Evolutionary conservation across 2,113 vertebrate species (phyloP), one percentile per base, ranked within the genome.

Genomic region (Gambusia affinis): DNA sequence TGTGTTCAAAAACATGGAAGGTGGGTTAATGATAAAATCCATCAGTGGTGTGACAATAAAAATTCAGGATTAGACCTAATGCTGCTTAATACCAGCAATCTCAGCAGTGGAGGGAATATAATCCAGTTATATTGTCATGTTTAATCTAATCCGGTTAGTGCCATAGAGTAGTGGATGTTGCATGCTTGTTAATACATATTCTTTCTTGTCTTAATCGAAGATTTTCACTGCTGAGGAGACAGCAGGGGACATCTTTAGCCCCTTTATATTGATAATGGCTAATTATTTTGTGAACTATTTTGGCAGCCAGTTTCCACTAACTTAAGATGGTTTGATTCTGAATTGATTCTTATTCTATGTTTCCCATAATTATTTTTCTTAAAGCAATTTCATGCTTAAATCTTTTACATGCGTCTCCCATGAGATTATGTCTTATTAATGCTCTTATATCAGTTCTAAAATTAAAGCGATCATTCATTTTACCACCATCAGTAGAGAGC

Each of bases 31-130:
- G 35, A 72, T 4, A n/a, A 15, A 33, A 64, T 15, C 28, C 65
- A 70, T 81, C 73, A 42, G 64, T 4, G 24, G 30, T 37, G 67
- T 33, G 70, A 82, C 73, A 83, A 80, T 76, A 65, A 61, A 76
- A 81, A 73, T 67, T 33, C 65, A 61, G 83, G 86, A 93, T 94
- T 94, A 93, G 80, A 84, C 76, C 79, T 92, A 92, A 91, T 91
- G 51, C 88, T 71, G 78, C 73, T 78, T 87, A 84, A 85, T 84
- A 71, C 7, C 42, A 81, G 68, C 85, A 91, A 77, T 87, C 86
- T 87, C 88, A 87, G 90, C 89, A 90, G 44, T 65, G 78, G 71
- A 77, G 76, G 47, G 87, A 86, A 86, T 85, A 78, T 94, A 93
- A 94, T 94, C 93, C 88, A 62, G 60, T 92, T 90, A 90, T 47